Evolutionary conservation across 2,797 vertebrate species (phyloP), one percentile per base, ranked within the genome.

Genomic region (Tragelaphus eurycerus): DNA sequence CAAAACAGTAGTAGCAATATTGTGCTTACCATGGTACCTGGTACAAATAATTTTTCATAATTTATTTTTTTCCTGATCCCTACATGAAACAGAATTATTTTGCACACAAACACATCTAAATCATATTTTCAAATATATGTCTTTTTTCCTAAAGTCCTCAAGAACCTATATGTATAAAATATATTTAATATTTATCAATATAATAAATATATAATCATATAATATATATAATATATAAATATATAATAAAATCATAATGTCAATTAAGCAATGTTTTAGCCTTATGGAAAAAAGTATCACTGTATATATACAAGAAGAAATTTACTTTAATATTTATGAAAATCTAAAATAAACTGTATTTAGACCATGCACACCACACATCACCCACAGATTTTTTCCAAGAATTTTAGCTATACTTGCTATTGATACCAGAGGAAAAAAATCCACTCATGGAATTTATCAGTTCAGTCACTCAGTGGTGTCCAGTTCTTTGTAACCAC

Each of bases 21-120:
- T 82, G 29, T 87, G n/a, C 17, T 93, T 83, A 76, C 55, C 21
- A 31, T 76, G 14, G 67, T 48, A 50, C 9, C 27, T 83, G 16
- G 16, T 84, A 52, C 16, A 96, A 81, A 88, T 59, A 19, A 52
- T 50, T 88, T 76, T 85, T 81, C 25, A 71, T 79, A 11, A 74
- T 93, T 90, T 74, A 67, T 81, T 85, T 84, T 84, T 84, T 88
- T 13, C n/a, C 23, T 60, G n/a, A 74, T 81, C 6, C 27, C 88
- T 84, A 90, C 3, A 84, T 5, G 7, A 87, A 38, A 78, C 14
- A 94, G 74, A 86, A 54, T 93, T 86, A 23, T 86, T 54, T 82
- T 38, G 10, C 17, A 84, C 19, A 29, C 31, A 93, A 78, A 78
- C 13, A 59, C 27, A 85, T 71, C 25, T 55, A 93, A 60, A 57